Evolutionary conservation across 2,888 invertebrate species (phyloP).

Genomic region (Leucophenga maculata): DNA sequence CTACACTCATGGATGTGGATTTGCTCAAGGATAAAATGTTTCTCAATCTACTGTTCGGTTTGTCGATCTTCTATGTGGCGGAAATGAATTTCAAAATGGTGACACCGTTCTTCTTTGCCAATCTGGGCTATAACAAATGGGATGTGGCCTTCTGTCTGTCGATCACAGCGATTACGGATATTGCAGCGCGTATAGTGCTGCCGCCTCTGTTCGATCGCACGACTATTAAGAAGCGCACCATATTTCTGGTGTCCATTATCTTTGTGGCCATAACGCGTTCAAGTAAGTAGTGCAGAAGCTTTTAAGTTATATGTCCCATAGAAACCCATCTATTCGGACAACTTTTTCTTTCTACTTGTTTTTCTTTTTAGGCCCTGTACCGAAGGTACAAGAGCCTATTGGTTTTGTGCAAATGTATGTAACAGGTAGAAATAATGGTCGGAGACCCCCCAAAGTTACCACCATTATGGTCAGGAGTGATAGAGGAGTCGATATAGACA

Average conservation of each 20-base stretch:
- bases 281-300: constrained; percentile 74
- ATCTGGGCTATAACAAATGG: constrained; percentile 77
- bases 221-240: constrained; percentile 79
- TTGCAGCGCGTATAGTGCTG: constrained; percentile 80
- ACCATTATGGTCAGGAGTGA: no score
- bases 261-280: constrained; percentile 82
- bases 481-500: no score
- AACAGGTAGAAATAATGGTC: no score
- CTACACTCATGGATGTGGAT: constrained; percentile 81
- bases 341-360: no score
- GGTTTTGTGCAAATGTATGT: no score
- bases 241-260: constrained; percentile 82
- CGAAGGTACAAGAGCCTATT: no score
- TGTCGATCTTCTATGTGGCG: constrained; percentile 83
- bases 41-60: constrained; percentile 81
- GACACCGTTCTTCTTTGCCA: constrained; percentile 79
- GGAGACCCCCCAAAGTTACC: no score
- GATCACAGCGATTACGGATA: constrained; percentile 83
- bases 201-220: constrained; percentile 83
- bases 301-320: not conserved
- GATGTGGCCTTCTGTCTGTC: constrained; percentile 84
- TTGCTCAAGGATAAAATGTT: constrained; percentile 82
- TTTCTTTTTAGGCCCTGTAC: no score
- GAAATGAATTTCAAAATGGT: constrained; percentile 84
- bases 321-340: no score